These are phyloP conservation scores for Nymphalis io DNA, from an alignment of 1,140 invertebrate species.

Conservation along the genomic window DNA sequence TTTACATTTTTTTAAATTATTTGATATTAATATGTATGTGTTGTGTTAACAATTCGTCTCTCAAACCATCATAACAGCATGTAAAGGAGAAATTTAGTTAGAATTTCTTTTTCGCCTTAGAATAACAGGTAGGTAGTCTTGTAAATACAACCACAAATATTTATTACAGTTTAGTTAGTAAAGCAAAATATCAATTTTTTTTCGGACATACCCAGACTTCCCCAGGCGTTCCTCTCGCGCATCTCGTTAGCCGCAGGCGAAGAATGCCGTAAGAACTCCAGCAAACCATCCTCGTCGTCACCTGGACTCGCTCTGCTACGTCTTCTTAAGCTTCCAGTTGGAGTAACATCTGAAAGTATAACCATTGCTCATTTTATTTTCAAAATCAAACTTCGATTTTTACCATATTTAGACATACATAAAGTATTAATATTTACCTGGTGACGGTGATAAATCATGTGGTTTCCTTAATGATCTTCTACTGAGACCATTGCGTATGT, in stretches of 20 bases:
- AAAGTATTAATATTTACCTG: constrained; percentile 79
- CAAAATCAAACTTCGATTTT: too few relatives aligned
- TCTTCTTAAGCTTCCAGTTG: constrained; percentile 91
- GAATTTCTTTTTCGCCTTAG: too few relatives aligned
- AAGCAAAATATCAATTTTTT: too few relatives aligned
- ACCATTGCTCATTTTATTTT: background rate
- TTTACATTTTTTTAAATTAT: too few relatives aligned
- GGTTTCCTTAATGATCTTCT: constrained; percentile 58
- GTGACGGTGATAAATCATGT: constrained; percentile 82
- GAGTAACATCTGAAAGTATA: constrained; percentile 87
- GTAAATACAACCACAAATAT: too few relatives aligned
- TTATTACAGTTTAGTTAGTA: too few relatives aligned
- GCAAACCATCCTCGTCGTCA: constrained; percentile 91
- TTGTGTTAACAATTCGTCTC: too few relatives aligned
- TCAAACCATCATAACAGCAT: too few relatives aligned
- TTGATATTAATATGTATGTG: too few relatives aligned
- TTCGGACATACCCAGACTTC: constrained; percentile 85
- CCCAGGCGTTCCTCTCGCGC: constrained; percentile 93
- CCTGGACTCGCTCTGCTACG: constrained; percentile 90
- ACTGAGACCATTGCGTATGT: constrained; percentile 85
- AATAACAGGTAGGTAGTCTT: too few relatives aligned
- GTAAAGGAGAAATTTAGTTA: too few relatives aligned
- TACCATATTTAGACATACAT: background rate
- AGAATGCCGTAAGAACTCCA: constrained; percentile 90
- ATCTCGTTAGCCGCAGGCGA: constrained; percentile 86